Base-by-base conservation (phyloP, 2,797 vertebrate species). In the Cyclura pinguis region DNA sequence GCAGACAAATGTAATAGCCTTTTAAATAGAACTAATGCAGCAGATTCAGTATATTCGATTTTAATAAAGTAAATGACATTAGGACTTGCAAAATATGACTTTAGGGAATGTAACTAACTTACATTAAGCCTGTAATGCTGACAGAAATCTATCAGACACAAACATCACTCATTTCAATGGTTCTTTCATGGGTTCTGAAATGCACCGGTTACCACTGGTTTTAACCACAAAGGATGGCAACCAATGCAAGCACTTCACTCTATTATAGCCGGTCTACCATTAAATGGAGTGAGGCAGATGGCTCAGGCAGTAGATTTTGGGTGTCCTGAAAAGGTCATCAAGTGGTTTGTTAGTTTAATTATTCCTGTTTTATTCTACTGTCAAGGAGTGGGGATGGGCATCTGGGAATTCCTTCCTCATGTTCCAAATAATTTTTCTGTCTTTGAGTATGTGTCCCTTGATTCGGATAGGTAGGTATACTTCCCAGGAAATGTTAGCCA, bases 1-100 rank as follows among this genome's bases (percentile, higher is more conserved):
- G 16, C 47, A 74, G 6, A 57, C 2, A 85, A 76, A 87, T 50
- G 47, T 38, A 92, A 89, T 81, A 73, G 32, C 69, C 87, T 80
- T n/a, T 42, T 59, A 18, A 22, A 20, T 88, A 2, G 88, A 92
- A 57, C 2, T 7, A 93, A 81, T 35, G 1, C 0, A 72, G 1
- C 32, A 78, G 67, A 82, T 90, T 55, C 80, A 91, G 78, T 47
- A 80, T 82, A 87, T 35, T 20, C 78, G 57, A 88, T 89, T 91
- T 93, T 88, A 86, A 84, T 10, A 27, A 0, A 6, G 1, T 0
- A 38, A 81, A 85, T 78, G 87, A 47, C 50, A 83, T 20, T 14
- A 76, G 5, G n/a, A 69, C 52, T 10, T 52, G 47, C n/a, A 86
- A 35, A 77, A 62, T 50, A 55, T 38, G 35, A 47, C 77, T 86